Conservation (phyloP, 2,113 vertebrate genomes). For the Ailuropoda melanoleuca region DNA sequence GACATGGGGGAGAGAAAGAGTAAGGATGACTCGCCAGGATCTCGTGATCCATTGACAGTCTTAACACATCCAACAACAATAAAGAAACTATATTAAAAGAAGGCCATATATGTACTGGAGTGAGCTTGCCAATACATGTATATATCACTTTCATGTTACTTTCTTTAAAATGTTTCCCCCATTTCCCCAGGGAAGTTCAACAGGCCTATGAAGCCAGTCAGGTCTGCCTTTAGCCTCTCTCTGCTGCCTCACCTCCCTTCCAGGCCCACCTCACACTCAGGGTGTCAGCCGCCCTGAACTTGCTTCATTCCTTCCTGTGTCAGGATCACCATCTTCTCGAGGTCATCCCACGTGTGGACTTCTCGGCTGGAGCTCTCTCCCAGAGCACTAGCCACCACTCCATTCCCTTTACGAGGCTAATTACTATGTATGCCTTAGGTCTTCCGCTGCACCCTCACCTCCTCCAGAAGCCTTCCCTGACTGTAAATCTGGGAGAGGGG, state of each 20-base stretch:
- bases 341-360: neutral
- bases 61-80: neutral
- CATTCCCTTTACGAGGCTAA: neutral
- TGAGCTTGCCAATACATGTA: neutral
- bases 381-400: neutral
- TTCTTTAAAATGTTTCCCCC: slow-evolving; percentile 23
- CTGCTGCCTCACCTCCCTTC: neutral
- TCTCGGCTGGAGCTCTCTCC: neutral
- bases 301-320: neutral
- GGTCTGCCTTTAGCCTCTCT: neutral
- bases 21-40: neutral
- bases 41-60: neutral
- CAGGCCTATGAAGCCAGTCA: neutral
- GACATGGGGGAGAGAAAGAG: neutral
- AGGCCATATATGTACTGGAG: neutral
- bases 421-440: neutral
- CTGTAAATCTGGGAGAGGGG: neutral
- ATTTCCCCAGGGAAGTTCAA: neutral
- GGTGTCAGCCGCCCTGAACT: neutral
- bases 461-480: neutral
- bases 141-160: neutral
- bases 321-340: neutral
- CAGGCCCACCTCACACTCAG: neutral
- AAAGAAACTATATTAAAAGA: neutral
- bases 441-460: neutral